These are phyloP conservation scores for Festucalex cinctus DNA, from an alignment of 2,113 vertebrate species.

Conservation along the genomic window DNA sequence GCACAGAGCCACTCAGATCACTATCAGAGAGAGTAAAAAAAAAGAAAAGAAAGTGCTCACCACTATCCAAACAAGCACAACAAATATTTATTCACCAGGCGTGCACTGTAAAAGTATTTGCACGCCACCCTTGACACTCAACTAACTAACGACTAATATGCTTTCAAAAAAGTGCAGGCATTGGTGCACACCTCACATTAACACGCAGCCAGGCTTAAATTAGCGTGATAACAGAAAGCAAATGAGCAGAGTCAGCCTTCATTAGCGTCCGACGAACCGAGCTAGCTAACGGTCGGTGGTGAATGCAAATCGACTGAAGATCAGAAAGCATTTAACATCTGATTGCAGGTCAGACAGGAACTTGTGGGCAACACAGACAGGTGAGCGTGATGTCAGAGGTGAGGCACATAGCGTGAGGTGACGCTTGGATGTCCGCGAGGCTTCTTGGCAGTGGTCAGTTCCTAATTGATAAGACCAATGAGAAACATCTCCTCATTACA, in stretches of 20 bases:
- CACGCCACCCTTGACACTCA: conserved; percentile 34
- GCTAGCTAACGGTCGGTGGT: conserved; percentile 33
- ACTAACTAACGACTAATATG: conserved; percentile 28
- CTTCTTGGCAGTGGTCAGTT: conserved; percentile 12
- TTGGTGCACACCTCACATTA: conserved; percentile 16
- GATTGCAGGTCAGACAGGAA: conserved; percentile 42
- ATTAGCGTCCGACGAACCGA: conserved; percentile 43
- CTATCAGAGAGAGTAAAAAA: neutral
- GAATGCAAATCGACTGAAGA: conserved; percentile 15
- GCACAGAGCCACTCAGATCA: conserved; percentile 27
- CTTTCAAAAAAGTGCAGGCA: conserved; percentile 26
- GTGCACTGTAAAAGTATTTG: conserved; percentile 49
- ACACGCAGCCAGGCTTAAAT: conserved; percentile 26
- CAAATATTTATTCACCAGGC: conserved; percentile 57
- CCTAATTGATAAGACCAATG: conserved; percentile 33
- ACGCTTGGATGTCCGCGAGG: conserved; percentile 4
- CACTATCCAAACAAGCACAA: conserved; percentile 39
- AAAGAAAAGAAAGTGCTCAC: conserved; percentile 16
- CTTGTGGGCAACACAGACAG: conserved; percentile 7
- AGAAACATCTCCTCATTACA: conserved; percentile 26
- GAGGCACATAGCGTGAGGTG: conserved; percentile 10
- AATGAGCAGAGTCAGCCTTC: conserved; percentile 53
- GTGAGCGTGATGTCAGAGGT: conserved; percentile 24
- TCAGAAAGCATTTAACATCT: conserved; percentile 37
- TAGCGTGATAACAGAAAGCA: conserved; percentile 43